Evolutionary conservation across 2,888 invertebrate species (phyloP), one percentile per base, ranked within the genome.

Genomic region (Leucozona laternaria): DNA sequence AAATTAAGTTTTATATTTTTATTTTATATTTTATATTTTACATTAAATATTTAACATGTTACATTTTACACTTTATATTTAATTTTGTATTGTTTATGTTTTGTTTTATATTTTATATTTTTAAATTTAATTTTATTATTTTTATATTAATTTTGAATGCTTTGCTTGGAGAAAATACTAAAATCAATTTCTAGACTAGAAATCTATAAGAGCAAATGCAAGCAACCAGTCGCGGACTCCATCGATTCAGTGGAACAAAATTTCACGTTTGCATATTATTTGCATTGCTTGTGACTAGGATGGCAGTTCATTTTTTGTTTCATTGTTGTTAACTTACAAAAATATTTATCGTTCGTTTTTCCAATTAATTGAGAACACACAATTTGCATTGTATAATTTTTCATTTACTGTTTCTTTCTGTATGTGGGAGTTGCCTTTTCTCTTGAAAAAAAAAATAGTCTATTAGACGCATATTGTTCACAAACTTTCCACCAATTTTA

Each of bases 381-480:
- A 37, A 60, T 60, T 60, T 60, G 37, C 37, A 60, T 60, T 60
- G 13, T 15, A 34, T 40, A 31, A 7, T 31, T 40, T 13, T 40
- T 2, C 4, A 15, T 40, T 37, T 4, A 40, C 10, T 15, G 4
- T 13, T 40, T 13, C 1, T 15, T 40, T 4, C 4, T 15, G 34
- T 34, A 11, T 34, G 34, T 11, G 34, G 11, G 34, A 34, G 11
- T 11, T 11, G 11, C 2, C 10, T 34, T 34, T 34, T 11, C 31
- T 31, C 7, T 31, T 31, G 5, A 31, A 31, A 6, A 31, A 31
- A 31, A 6, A 25, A 25, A 25, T 3, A 25, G 2, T 25, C 3
- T 25, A 3, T 25, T 25, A 3, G 25, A 25, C 3, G 6, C 31
- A 6, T 6, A 31, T 1, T 31, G 7, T 31, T 31, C 5, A 31